Percentiles rank a stretch among this genome's conserved stretches.
Evolutionary conservation across 2,888 invertebrate species (phyloP).

Genomic region (Orthosia gothica): DNA sequence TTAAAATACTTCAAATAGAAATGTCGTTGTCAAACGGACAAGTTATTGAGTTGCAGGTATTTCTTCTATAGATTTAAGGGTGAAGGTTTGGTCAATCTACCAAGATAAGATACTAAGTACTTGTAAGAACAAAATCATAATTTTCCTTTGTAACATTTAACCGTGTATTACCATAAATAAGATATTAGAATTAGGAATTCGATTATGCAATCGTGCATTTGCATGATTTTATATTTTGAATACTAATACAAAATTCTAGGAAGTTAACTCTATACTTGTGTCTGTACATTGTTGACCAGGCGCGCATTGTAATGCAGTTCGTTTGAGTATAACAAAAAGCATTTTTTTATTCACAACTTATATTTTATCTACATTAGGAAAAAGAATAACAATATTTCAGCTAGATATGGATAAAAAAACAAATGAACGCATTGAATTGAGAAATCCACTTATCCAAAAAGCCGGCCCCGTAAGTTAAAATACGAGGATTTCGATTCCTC

Average conservation of each 20-base stretch:
- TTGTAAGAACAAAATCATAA: not conserved
- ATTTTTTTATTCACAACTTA: not conserved
- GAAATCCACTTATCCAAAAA: not conserved
- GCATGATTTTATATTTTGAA: too few species aligned
- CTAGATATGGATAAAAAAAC: not conserved
- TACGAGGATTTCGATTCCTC: too few species aligned
- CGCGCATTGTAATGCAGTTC: not conserved
- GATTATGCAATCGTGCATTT: too few species aligned
- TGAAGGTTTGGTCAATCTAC: not conserved
- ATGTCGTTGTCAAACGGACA: constrained; percentile 4
- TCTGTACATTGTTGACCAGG: not conserved
- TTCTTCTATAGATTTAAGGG: not conserved
- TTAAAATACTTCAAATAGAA: constrained; percentile 13
- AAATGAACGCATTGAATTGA: not conserved
- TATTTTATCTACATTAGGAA: not conserved
- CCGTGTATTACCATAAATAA: too few species aligned
- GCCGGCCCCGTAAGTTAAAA: too few species aligned
- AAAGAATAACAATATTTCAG: not conserved
- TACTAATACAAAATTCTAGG: not conserved
- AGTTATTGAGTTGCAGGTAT: not conserved
- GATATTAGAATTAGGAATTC: too few species aligned
- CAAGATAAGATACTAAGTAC: not conserved
- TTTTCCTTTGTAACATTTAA: not conserved
- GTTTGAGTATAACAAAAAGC: not conserved
- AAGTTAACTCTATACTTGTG: not conserved